Evolutionary conservation across 2,888 invertebrate species (phyloP), one percentile per base, ranked within the genome.

Genomic region (Drosophila borborema): DNA sequence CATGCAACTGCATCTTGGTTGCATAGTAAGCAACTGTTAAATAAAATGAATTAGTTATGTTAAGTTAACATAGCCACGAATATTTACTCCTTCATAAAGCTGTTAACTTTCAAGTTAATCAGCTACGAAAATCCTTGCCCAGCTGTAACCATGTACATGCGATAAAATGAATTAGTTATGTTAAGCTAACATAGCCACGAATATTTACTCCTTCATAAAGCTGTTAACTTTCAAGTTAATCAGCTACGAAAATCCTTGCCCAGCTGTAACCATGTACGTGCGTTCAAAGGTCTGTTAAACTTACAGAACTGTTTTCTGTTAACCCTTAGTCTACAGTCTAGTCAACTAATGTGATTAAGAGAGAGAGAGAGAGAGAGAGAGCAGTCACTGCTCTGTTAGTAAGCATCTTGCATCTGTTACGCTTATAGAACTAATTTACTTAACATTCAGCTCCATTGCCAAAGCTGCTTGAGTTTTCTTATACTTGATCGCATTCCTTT

Each of bases 401-500:
- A 10, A 28, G 10, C 7, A 34, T 18, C 34, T 51, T 48, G 5
- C 16, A n/a, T 16, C 28, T n/a, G 18, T 16, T 1, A 46, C 16
- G 5, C 8, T 23, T 2, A 16, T 3, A 9, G 28, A 28, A 46
- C 16, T 18, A 10, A 18, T 43, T 43, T 23, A 16, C 23, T 45
- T 45, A 45, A 45, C 18, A 43, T 10, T 34, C 23, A 38, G 16
- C 23, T 16, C 54, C 18, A 31, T 18, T 18, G 18, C 7, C 14
- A 31, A 38, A 16, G 12, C 1, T 28, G 16, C 36, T 36, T 55
- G 3, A 2, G 36, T 20, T 20, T 38, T 18, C 45, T 43, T 60
- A 14, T 7, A 10, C 34, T 12, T 36, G 38, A 38, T 12, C 18
- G 20, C 45, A 68, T 68, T 68, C 48, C n/a, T 20, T 12, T 16